These are phyloP conservation scores for Orchesellides sinensis DNA, from an alignment of 2,888 invertebrate species.

Conservation along the genomic window DNA sequence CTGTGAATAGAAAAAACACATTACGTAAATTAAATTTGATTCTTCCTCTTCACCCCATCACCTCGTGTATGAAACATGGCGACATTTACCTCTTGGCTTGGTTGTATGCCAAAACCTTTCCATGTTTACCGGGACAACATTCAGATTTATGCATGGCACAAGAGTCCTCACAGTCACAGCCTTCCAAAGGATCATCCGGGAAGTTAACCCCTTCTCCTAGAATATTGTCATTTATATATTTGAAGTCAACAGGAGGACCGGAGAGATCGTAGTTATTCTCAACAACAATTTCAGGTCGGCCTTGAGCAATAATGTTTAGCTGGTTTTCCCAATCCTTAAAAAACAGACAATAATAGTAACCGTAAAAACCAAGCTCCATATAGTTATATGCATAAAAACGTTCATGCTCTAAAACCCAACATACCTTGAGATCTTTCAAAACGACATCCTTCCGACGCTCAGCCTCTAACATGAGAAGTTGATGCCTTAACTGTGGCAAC, in stretches of 20 bases:
- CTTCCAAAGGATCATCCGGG: constrained; percentile 87
- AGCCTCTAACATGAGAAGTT: constrained; percentile 39
- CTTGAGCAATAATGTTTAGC: constrained; percentile 84
- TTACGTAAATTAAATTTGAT: neutral
- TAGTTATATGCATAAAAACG: no score
- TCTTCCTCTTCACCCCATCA: neutral
- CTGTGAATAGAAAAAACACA: neutral
- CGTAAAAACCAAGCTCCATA: neutral
- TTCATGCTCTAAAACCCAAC: neutral
- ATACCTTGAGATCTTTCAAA: constrained; percentile 35
- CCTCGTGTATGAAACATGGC: neutral
- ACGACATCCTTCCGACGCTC: constrained; percentile 35
- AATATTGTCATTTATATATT: constrained; percentile 89
- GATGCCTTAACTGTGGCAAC: constrained; percentile 31
- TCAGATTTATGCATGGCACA: constrained; percentile 28
- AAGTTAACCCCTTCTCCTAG: constrained; percentile 82
- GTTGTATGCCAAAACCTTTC: constrained; percentile 29
- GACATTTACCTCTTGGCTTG: constrained; percentile 31
- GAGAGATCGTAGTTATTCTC: constrained; percentile 87
- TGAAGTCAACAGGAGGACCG: constrained; percentile 87
- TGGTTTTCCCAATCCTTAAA: constrained; percentile 84
- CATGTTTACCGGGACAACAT: constrained; percentile 52
- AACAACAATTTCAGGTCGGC: constrained; percentile 84
- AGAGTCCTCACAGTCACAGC: constrained; percentile 84
- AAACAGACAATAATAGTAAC: neutral